Conservation (phyloP, 2,797 vertebrate genomes). For the Mionectes olivaceus region DNA sequence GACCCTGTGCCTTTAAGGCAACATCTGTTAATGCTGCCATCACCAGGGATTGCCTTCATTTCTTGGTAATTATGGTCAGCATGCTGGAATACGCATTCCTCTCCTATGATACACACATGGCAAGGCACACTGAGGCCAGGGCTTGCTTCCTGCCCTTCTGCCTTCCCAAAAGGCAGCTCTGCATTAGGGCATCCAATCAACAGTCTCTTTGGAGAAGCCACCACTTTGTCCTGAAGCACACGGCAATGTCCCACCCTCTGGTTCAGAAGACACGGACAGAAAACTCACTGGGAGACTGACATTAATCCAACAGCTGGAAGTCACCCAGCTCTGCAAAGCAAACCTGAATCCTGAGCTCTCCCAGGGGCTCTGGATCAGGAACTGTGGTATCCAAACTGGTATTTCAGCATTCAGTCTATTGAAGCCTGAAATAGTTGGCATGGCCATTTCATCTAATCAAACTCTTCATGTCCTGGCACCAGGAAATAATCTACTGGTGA, state of each 20-base stretch:
- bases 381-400: neutral
- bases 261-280: neutral
- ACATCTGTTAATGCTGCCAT: constrained; percentile 5
- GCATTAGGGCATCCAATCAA: neutral
- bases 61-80: neutral
- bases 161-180: neutral
- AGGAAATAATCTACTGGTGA: neutral
- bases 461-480: neutral
- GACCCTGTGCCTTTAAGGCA: constrained; percentile 46
- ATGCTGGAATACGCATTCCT: neutral
- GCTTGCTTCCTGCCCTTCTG: neutral
- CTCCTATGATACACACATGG: neutral
- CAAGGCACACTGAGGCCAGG: neutral
- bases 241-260: neutral
- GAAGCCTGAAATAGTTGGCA: rapidly evolving
- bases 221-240: neutral
- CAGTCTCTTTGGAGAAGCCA: neutral
- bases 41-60: constrained; percentile 14
- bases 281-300: neutral
- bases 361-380: neutral
- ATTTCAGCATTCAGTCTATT: rapidly evolving
- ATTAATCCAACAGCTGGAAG: neutral
- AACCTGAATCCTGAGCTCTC: neutral
- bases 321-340: neutral
- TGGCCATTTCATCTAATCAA: neutral